Evolutionary conservation across 2,888 invertebrate genomes (phyloP).

Genomic region (Blera fallax): DNA sequence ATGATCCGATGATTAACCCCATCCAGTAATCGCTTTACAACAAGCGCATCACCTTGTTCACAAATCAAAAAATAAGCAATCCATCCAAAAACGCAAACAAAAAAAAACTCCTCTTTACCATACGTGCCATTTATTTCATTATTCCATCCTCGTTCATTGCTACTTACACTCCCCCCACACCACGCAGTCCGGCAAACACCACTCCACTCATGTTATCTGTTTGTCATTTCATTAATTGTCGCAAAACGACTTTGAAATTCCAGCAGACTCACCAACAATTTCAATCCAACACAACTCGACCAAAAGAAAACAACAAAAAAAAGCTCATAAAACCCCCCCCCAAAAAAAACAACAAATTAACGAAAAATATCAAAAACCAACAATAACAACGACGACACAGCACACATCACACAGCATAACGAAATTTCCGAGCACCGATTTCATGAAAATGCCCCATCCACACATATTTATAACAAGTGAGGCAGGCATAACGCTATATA

Average conservation of each 20-base stretch:
- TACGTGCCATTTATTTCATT: slow-evolving; percentile 47
- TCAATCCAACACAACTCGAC: slow-evolving; percentile 12
- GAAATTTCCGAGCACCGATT: slow-evolving; percentile 57
- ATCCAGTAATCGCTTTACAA: slow-evolving; percentile 22
- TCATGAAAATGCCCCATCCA: slow-evolving; percentile 49
- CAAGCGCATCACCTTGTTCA: slow-evolving; percentile 43
- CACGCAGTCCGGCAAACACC: slow-evolving; percentile 10
- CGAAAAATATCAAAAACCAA: slow-evolving; percentile 4
- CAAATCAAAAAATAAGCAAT: slow-evolving; percentile 8
- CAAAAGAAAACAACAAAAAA: slow-evolving; percentile 19
- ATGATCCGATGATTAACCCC: slow-evolving; percentile 44
- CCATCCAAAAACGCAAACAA: slow-evolving; percentile 3
- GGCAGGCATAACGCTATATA: slow-evolving; percentile 43
- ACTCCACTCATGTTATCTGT: slow-evolving; percentile 48
- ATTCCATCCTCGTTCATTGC: slow-evolving; percentile 38
- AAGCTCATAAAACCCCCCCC: slow-evolving; percentile 7
- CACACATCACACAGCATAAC: slow-evolving; percentile 17
- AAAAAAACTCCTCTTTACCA: slow-evolving; percentile 19
- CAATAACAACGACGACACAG: neutral
- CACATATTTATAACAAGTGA: slow-evolving; percentile 43
- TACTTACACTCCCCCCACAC: neutral
- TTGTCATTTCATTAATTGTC: slow-evolving; percentile 63
- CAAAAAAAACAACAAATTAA: slow-evolving; percentile 30
- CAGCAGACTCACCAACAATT: slow-evolving; percentile 47
- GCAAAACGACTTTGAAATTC: slow-evolving; percentile 65